These are phyloP conservation scores for Eupsilia transversa DNA, from an alignment of 2,888 invertebrate genomes.

Conservation along the genomic window DNA sequence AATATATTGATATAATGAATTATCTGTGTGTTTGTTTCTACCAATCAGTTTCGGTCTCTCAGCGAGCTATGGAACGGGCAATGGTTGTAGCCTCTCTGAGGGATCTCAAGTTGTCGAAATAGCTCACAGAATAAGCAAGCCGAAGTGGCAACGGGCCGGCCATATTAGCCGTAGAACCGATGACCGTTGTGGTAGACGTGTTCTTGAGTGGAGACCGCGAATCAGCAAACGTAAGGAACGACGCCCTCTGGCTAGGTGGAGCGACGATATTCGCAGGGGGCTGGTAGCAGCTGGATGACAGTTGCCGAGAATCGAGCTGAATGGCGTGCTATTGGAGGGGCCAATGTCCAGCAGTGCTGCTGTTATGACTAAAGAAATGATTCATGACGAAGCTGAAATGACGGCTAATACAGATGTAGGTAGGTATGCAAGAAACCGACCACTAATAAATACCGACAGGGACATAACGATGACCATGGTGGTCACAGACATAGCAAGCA, in stretches of 20 bases:
- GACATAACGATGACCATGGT: accelerated
- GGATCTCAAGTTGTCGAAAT: not conserved
- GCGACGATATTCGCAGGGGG: not conserved
- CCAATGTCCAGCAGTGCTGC: not conserved
- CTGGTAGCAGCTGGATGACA: not conserved
- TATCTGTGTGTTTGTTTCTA: conserved; percentile 11
- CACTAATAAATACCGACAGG: not conserved
- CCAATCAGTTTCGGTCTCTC: not conserved
- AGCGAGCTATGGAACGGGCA: not conserved
- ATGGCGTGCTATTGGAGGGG: not conserved
- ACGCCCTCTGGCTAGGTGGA: not conserved
- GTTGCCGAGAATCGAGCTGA: not conserved
- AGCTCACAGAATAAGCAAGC: not conserved
- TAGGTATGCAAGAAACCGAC: not conserved
- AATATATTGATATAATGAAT: not conserved
- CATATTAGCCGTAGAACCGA: not conserved
- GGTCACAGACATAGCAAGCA: not conserved
- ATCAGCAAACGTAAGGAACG: not conserved
- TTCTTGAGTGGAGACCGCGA: not conserved
- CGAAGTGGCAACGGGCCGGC: not conserved
- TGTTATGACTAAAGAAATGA: not conserved
- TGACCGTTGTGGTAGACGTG: not conserved
- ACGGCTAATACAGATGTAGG: not conserved
- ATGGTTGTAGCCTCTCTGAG: not conserved
- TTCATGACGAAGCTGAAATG: not conserved